phyloP scores from a whole-genome alignment of 2,113 vertebrate species.

The Apodemus speciosus region DNA sequence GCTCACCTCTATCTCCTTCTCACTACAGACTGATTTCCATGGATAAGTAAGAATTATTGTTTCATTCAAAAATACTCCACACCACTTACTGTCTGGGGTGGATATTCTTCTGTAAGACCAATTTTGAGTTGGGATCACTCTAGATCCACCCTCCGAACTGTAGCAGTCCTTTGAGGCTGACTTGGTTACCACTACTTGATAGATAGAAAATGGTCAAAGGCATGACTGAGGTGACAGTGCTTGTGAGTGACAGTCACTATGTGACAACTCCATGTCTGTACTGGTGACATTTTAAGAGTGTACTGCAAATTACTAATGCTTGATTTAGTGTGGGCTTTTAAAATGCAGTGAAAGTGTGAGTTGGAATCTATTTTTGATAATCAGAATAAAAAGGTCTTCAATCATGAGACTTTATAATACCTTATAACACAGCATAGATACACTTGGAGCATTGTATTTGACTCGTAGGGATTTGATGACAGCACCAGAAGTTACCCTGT shows the following conservation, averaged over 20 bases:
- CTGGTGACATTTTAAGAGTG: conserved; percentile 13
- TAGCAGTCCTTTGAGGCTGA: background rate
- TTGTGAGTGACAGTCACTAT: background rate
- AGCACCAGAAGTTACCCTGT: background rate
- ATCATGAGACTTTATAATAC: background rate
- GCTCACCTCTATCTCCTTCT: background rate
- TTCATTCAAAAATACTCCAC: background rate
- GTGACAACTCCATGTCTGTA: background rate
- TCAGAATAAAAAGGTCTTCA: background rate
- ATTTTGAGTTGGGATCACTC: background rate
- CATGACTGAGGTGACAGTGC: background rate
- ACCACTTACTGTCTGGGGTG: background rate
- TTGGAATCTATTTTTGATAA: background rate
- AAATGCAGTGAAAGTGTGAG: background rate
- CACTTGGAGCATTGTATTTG: background rate
- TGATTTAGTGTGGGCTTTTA: background rate
- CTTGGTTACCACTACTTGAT: background rate
- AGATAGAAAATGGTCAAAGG: background rate
- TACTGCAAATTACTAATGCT: background rate
- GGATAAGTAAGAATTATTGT: background rate
- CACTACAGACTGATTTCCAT: conserved; percentile 14
- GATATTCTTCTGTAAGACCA: background rate
- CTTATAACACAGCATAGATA: background rate
- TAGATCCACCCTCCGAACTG: background rate
- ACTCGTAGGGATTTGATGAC: background rate